Base-by-base conservation (phyloP, 2,888 invertebrate genomes). In the Chrysolina haemoptera region DNA sequence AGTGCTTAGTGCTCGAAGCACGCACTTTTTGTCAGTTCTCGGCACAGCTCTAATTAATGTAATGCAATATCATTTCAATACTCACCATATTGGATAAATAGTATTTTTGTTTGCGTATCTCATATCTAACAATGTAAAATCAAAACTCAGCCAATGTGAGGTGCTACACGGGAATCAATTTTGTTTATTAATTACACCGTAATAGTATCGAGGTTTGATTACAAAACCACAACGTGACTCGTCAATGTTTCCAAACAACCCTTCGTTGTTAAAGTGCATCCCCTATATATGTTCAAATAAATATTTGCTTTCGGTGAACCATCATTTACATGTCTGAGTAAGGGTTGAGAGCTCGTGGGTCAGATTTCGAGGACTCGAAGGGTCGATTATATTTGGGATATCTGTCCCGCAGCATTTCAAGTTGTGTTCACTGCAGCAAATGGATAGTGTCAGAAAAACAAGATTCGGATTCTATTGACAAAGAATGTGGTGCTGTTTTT, bases 1-100 rank as follows among this genome's bases (percentile, higher is more conserved):
- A 62, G 62, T 62, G 62, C 62, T 62, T 35, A 62, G 27, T 62
- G 62, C 62, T 62, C 62, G 62, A 62, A 62, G 62, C 62, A 62
- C 62, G n/a, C n/a, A n/a, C n/a, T n/a, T n/a, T n/a, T n/a, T n/a
- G n/a, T n/a, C n/a, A n/a, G n/a, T n/a, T n/a, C n/a, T n/a, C n/a
- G n/a, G n/a, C n/a, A n/a, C n/a, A n/a, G n/a, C n/a, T n/a, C n/a
- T n/a, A n/a, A n/a, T n/a, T n/a, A n/a, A n/a, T n/a, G n/a, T n/a
- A n/a, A n/a, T n/a, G n/a, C n/a, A n/a, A n/a, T n/a, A n/a, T n/a
- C n/a, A n/a, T n/a, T n/a, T n/a, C n/a, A n/a, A n/a, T n/a, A n/a
- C n/a, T n/a, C n/a, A n/a, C n/a, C n/a, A n/a, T n/a, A n/a, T n/a
- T n/a, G n/a, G n/a, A n/a, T n/a, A n/a, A n/a, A n/a, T n/a, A n/a